Percentiles rank a stretch among this genome's conserved stretches.
Evolutionary conservation across 1,140 invertebrate species (phyloP).

Genomic region (Popillia japonica): DNA sequence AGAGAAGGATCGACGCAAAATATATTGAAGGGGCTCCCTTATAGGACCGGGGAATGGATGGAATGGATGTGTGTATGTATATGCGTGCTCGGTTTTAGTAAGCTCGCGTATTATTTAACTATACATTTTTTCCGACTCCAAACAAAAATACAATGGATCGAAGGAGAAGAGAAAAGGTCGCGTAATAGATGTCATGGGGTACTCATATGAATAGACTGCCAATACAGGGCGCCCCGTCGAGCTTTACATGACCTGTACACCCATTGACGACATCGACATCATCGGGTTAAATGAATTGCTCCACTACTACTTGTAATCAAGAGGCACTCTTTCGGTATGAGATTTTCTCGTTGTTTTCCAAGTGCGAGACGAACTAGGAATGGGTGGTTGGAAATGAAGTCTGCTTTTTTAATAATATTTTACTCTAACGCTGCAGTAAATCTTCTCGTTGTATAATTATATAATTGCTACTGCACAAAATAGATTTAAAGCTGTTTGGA

Average conservation of each 20-base stretch:
- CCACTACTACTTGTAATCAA: slow-evolving; percentile 32
- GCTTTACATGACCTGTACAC: slow-evolving; percentile 47
- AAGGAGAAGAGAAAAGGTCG: slow-evolving; percentile 52
- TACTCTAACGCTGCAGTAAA: background rate
- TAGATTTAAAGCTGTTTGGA: too few species aligned
- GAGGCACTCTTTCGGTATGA: slow-evolving; percentile 18
- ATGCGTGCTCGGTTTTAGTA: background rate
- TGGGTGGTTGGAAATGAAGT: background rate
- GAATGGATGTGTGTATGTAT: slow-evolving; percentile 10
- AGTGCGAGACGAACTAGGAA: background rate
- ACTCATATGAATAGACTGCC: slow-evolving; percentile 51
- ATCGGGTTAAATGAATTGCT: slow-evolving; percentile 44
- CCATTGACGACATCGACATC: slow-evolving; percentile 54
- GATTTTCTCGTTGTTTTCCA: slow-evolving; percentile 27
- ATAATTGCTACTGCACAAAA: too few species aligned
- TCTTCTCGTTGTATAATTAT: too few species aligned
- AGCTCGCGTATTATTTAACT: slow-evolving; percentile 29
- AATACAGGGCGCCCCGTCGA: slow-evolving; percentile 51
- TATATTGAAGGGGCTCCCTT: background rate
- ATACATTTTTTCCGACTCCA: slow-evolving; percentile 28
- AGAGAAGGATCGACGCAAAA: background rate
- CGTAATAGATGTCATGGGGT: slow-evolving; percentile 54
- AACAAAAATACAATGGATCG: slow-evolving; percentile 50
- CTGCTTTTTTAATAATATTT: background rate
- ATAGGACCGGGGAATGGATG: background rate